Conservation (phyloP, 2,888 invertebrate genomes). For the Syrista parreyssii region DNA sequence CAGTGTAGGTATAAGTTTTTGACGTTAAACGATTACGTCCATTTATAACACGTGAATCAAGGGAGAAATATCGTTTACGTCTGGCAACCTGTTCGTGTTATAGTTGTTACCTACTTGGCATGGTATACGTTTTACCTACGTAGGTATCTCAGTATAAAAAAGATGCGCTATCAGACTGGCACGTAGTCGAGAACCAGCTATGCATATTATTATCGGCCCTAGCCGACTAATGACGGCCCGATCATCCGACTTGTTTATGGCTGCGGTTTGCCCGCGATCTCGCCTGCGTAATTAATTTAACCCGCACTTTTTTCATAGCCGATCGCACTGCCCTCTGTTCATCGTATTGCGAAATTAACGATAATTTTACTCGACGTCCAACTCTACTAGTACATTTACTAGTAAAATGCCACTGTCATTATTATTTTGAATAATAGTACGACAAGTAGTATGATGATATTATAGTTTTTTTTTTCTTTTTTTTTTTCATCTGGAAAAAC, state of each 20-base stretch:
- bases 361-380: neutral
- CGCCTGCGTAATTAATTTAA: conserved; percentile 56
- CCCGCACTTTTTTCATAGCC: conserved; percentile 26
- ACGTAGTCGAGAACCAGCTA: conserved; percentile 17
- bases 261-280: conserved; percentile 41
- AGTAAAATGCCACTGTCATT: neutral
- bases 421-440: neutral
- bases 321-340: neutral
- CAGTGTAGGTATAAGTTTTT: neutral
- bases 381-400: neutral
- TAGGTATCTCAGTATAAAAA: neutral
- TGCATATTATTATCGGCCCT: conserved; percentile 57
- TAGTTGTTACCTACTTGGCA: neutral
- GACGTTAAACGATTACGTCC: neutral
- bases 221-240: conserved; percentile 53
- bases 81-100: neutral
- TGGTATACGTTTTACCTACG: neutral
- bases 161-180: neutral
- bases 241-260: conserved; percentile 58
- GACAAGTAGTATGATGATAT: neutral
- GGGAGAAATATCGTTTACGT: neutral
- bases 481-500: neutral
- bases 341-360: neutral
- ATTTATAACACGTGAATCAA: neutral
- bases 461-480: neutral